Evolutionary conservation across 2,113 vertebrate genomes (phyloP), one percentile per base, ranked within the genome.

Genomic region (Chionodraco myersi): DNA sequence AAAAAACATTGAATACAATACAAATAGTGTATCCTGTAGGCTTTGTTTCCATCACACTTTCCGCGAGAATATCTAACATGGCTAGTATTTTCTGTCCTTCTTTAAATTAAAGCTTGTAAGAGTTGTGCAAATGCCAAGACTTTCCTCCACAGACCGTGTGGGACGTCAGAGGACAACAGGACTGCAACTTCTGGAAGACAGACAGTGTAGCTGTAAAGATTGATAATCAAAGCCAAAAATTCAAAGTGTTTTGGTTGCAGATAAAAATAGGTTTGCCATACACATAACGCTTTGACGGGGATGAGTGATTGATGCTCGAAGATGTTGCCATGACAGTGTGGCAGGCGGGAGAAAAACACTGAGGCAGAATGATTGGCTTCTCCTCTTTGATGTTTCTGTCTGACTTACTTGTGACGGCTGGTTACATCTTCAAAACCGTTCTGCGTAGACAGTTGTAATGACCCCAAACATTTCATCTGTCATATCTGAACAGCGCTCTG

Each of bases 391-490:
- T 90, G 91, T 92, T 86, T 75, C 72, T 82, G 84, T 90, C 84
- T 88, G 80, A 88, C 85, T 88, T 80, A 86, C 85, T 87, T 58
- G 83, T 91, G 90, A 90, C 74, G 80, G 84, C 86, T 91, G 89
- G 89, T 91, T 93, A 94, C 88, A 92, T 90, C 91, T 92, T 94
- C 89, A 92, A 92, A 88, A 71, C 76, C 72, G 57, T 83, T 88
- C 81, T 62, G 86, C 72, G 68, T 62, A 83, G 89, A 88, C 87
- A 89, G 86, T 87, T 84, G 82, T 93, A 91, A 89, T 93, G 91
- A 93, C 87, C 91, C 88, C 88, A 87, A 91, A 91, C 90, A 90
- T 91, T 91, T 91, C 89, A 91, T 91, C 82, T 87, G 86, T 91
- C 88, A 88, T 82, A 82, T 89, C 84, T 83, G 82, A 89, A 72